These are phyloP conservation scores for Ammospiza nelsoni DNA, from an alignment of 2,113 vertebrate genomes.

Conservation along the genomic window DNA sequence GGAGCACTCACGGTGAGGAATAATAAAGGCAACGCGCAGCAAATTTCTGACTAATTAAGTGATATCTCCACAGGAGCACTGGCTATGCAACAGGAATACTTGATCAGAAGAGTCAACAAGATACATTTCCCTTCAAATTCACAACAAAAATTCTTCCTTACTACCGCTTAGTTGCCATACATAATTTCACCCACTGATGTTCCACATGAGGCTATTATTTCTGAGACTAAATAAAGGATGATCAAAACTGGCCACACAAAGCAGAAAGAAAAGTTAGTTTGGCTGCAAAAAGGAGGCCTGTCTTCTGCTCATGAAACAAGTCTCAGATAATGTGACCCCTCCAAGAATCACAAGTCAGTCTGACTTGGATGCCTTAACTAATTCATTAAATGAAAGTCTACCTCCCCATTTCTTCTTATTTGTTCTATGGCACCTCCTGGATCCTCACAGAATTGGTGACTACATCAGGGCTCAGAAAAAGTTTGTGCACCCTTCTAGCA, in stretches of 20 bases:
- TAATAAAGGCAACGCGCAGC: slow-evolving; percentile 51
- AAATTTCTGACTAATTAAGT: slow-evolving; percentile 66
- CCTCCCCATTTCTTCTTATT: neutral
- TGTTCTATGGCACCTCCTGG: neutral
- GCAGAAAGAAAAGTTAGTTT: neutral
- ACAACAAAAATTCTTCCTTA: neutral
- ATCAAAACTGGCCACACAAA: neutral
- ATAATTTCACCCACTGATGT: neutral
- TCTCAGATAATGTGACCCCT: neutral
- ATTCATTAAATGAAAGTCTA: neutral
- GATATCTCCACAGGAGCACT: slow-evolving; percentile 10
- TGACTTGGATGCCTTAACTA: neutral
- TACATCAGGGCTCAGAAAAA: neutral
- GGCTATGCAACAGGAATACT: neutral
- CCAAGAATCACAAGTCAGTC: neutral
- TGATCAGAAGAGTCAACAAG: neutral
- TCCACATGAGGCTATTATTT: neutral
- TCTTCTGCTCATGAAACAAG: neutral
- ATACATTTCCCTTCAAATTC: neutral
- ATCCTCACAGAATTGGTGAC: neutral
- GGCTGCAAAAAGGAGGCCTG: neutral
- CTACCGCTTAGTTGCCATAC: neutral
- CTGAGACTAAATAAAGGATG: neutral
- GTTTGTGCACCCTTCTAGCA: neutral
- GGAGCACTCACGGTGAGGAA: neutral